Evolutionary conservation across 2,888 invertebrate genomes (phyloP).

Genomic region (Phymatocera aterrima): DNA sequence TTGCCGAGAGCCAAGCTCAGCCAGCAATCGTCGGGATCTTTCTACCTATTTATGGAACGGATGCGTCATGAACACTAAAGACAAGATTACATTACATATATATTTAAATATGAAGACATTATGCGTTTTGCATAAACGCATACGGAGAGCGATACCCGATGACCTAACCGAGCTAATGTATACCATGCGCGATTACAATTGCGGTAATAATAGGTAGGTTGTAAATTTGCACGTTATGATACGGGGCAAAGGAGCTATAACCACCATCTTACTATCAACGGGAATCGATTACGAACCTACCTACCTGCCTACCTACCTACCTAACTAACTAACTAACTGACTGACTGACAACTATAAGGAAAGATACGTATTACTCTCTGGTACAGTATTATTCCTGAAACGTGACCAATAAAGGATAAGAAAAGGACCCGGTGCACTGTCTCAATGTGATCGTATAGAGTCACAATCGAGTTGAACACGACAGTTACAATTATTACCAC

Average conservation of each 20-base stretch:
- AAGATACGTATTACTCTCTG: slow-evolving; percentile 8
- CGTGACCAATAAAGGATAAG: slow-evolving; percentile 45
- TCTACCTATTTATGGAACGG: slow-evolving; percentile 31
- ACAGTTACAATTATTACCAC: slow-evolving; percentile 21
- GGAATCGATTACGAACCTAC: slow-evolving; percentile 38
- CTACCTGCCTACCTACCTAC: slow-evolving; percentile 13
- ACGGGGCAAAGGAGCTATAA: neutral
- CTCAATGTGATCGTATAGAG: neutral
- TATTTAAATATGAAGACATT: slow-evolving; percentile 41
- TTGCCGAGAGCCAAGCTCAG: neutral
- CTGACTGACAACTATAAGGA: neutral
- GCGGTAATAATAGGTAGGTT: slow-evolving; percentile 26
- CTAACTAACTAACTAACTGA: too few species aligned
- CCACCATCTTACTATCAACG: slow-evolving; percentile 28
- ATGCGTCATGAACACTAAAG: slow-evolving; percentile 20
- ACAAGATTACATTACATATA: too few species aligned
- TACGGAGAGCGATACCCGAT: slow-evolving; percentile 19
- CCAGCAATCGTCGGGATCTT: slow-evolving; percentile 16
- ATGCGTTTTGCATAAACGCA: slow-evolving; percentile 33
- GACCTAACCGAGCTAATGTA: slow-evolving; percentile 1
- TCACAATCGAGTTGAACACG: neutral
- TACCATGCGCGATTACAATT: slow-evolving; percentile 2
- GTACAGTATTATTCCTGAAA: neutral
- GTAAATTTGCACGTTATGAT: slow-evolving; percentile 6
- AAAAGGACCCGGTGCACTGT: slow-evolving; percentile 7